A percentile compares a stretch with the other conserved stretches of the same genome.
Conservation (phyloP, 2,113 vertebrate species). For the Bambusicola thoracicus region DNA sequence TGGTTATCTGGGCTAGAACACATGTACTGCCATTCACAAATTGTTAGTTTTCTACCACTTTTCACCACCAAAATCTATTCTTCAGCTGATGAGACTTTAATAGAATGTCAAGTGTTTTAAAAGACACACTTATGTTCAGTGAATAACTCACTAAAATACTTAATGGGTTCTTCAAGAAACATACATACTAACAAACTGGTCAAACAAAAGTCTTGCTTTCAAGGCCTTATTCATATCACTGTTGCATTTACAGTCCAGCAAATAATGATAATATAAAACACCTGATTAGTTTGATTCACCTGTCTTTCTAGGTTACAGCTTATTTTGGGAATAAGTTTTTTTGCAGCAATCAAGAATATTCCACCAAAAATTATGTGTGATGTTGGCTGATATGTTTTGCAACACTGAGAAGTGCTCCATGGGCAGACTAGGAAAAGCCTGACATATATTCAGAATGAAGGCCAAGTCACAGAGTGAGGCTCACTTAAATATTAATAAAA, state of each 20-base stretch:
- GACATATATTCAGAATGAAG: neutral
- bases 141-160: neutral
- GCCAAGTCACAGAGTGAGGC: neutral
- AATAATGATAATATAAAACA: neutral
- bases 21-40: neutral
- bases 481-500: slow-evolving; percentile 1
- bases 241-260: neutral
- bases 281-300: neutral
- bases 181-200: neutral
- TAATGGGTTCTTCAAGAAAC: neutral
- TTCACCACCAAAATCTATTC: neutral
- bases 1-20: neutral
- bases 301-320: neutral
- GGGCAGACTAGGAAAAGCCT: neutral
- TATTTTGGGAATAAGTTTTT: neutral
- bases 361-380: neutral
- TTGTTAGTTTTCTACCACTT: neutral
- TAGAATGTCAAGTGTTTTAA: neutral
- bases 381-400: neutral
- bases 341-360: neutral
- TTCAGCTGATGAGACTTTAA: neutral
- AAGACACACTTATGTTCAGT: neutral
- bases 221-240: neutral
- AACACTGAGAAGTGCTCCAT: neutral
- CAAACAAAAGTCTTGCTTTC: neutral